Conservation (phyloP, 2,888 invertebrate genomes). For the Calameuta idolon region DNA sequence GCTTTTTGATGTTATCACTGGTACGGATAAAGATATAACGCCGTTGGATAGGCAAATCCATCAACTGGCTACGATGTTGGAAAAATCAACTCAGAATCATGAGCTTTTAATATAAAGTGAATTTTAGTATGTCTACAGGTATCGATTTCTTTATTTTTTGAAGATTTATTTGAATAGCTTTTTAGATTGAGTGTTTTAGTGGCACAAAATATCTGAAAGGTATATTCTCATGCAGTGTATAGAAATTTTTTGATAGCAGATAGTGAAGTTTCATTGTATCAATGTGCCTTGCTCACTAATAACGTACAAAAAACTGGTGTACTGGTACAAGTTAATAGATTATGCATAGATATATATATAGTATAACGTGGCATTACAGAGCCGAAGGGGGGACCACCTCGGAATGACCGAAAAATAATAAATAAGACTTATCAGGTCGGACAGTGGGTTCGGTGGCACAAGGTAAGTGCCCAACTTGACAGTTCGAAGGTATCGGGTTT, state of each 20-base stretch:
- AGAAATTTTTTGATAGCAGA: not conserved
- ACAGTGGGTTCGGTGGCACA: too few relatives aligned
- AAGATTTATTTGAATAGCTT: not conserved
- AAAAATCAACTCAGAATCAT: slow-evolving; percentile 35
- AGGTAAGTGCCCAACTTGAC: too few relatives aligned
- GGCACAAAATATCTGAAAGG: not conserved
- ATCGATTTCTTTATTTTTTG: not conserved
- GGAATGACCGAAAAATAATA: too few relatives aligned
- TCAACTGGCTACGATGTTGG: slow-evolving; percentile 38
- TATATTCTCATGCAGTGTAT: not conserved
- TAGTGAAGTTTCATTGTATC: not conserved
- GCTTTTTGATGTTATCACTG: slow-evolving; percentile 33
- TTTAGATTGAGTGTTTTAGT: not conserved
- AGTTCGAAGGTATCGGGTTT: too few relatives aligned
- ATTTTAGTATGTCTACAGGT: not conserved
- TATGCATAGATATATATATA: too few relatives aligned
- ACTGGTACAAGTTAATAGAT: not conserved
- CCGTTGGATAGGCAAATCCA: slow-evolving; percentile 40
- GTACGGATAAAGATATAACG: slow-evolving; percentile 30
- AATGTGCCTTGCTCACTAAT: not conserved
- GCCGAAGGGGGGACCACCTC: too few relatives aligned
- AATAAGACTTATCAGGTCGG: too few relatives aligned
- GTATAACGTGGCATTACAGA: too few relatives aligned
- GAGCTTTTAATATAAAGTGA: slow-evolving; percentile 5
- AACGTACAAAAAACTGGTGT: not conserved